Conservation (phyloP, 2,797 vertebrate genomes). For the Hapalemur alaotrensis region DNA sequence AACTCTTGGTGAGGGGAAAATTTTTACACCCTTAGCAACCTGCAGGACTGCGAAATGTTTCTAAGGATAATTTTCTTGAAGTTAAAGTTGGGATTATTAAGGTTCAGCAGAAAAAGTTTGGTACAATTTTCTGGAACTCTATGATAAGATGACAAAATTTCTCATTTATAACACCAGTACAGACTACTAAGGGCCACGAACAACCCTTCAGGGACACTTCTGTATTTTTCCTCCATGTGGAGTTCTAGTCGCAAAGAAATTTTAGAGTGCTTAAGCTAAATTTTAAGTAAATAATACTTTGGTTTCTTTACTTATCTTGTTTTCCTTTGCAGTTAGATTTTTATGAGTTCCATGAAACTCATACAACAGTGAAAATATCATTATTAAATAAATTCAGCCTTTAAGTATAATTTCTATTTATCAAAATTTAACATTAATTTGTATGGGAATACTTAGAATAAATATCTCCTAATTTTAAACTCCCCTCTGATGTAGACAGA, state of each 20-base stretch:
- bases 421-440: background rate
- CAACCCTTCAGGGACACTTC: slow-evolving; percentile 75
- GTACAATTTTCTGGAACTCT: slow-evolving; percentile 81
- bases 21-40: slow-evolving; percentile 78
- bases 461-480: background rate
- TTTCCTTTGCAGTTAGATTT: slow-evolving; percentile 39
- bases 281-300: slow-evolving; percentile 6
- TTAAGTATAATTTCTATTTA: background rate
- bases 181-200: slow-evolving; percentile 81
- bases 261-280: slow-evolving; percentile 55
- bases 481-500: background rate
- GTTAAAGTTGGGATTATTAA: slow-evolving; percentile 87
- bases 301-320: background rate
- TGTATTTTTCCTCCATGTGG: slow-evolving; percentile 46
- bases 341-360: rapidly evolving
- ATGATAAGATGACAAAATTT: slow-evolving; percentile 85
- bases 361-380: rapidly evolving
- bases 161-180: slow-evolving; percentile 83
- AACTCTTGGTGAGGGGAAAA: slow-evolving; percentile 79
- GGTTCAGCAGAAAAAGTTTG: slow-evolving; percentile 87
- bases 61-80: slow-evolving; percentile 87
- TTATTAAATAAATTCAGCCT: background rate
- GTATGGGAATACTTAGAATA: background rate
- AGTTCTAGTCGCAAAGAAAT: slow-evolving; percentile 77
- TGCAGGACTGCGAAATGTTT: slow-evolving; percentile 82